phyloP scores from a whole-genome alignment of 2,888 invertebrate genomes.

The Chaetoderma sp. region DNA sequence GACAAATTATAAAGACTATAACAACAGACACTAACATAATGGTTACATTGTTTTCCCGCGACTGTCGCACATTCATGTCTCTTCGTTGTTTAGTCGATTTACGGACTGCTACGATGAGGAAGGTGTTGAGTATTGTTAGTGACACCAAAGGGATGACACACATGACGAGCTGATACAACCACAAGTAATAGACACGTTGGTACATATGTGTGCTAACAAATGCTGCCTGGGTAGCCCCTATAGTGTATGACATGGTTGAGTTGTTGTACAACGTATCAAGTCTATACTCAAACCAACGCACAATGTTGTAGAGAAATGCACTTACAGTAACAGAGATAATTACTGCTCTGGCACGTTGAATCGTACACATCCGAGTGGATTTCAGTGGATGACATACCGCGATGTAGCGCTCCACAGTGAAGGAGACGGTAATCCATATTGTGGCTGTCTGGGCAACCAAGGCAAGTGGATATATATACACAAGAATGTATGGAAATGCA shows the following conservation, averaged over 20 bases:
- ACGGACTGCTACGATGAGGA: slow-evolving; percentile 84
- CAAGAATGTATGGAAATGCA: slow-evolving; percentile 59
- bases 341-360: slow-evolving; percentile 86
- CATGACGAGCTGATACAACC: slow-evolving; percentile 94
- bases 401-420: slow-evolving; percentile 89
- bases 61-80: slow-evolving; percentile 82
- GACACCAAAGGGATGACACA: slow-evolving; percentile 92
- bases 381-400: slow-evolving; percentile 82
- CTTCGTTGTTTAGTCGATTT: slow-evolving; percentile 91
- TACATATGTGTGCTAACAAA: slow-evolving; percentile 78
- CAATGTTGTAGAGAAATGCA: slow-evolving; percentile 87
- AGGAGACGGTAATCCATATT: slow-evolving; percentile 83
- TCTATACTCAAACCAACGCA: slow-evolving; percentile 73
- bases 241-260: slow-evolving; percentile 27
- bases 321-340: slow-evolving; percentile 85
- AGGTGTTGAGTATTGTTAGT: slow-evolving; percentile 88
- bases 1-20: slow-evolving; percentile 93
- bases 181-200: slow-evolving; percentile 86
- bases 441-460: slow-evolving; percentile 92
- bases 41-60: slow-evolving; percentile 92
- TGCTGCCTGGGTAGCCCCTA: slow-evolving; percentile 28
- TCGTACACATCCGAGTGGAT: slow-evolving; percentile 91
- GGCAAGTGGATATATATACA: slow-evolving; percentile 77
- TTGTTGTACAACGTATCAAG: slow-evolving; percentile 32
- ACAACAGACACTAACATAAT: slow-evolving; percentile 96